Conservation (phyloP, 1,140 invertebrate genomes). For the Thaumetopoea pityocampa region DNA sequence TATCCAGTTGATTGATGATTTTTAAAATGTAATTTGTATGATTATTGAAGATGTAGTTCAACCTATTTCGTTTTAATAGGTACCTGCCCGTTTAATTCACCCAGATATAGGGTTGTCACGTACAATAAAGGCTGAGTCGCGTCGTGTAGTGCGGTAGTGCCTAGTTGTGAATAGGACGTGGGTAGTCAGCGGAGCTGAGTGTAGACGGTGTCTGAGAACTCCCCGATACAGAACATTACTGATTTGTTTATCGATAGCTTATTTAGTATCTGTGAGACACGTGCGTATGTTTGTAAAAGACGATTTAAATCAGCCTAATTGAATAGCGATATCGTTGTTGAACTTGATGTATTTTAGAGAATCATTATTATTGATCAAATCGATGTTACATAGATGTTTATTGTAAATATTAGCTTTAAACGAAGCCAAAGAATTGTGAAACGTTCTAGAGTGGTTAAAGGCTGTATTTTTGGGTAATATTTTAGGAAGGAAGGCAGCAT, state of each 20-base stretch:
- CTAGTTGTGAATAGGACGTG: neutral
- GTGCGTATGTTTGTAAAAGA: conserved; percentile 45
- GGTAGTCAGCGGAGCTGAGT: too few relatives aligned
- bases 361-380: conserved; percentile 74
- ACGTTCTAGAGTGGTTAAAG: conserved; percentile 68
- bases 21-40: conserved; percentile 35
- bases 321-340: conserved; percentile 66
- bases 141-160: conserved; percentile 10
- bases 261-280: conserved; percentile 33
- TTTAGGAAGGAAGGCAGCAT: conserved; percentile 65
- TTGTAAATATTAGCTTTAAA: conserved; percentile 64
- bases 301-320: conserved; percentile 61
- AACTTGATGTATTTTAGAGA: conserved; percentile 74
- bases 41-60: conserved; percentile 23
- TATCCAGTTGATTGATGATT: conserved; percentile 41
- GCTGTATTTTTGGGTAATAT: conserved; percentile 76
- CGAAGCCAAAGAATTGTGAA: conserved; percentile 44
- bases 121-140: conserved; percentile 1
- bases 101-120: conserved; percentile 12
- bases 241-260: too few relatives aligned
- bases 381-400: conserved; percentile 75
- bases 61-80: conserved; percentile 30
- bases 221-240: conserved; percentile 32
- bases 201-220: too few relatives aligned
- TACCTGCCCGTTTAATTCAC: conserved; percentile 25